Conservation (phyloP, 2,888 invertebrate genomes). For the Aethes cnicana region DNA sequence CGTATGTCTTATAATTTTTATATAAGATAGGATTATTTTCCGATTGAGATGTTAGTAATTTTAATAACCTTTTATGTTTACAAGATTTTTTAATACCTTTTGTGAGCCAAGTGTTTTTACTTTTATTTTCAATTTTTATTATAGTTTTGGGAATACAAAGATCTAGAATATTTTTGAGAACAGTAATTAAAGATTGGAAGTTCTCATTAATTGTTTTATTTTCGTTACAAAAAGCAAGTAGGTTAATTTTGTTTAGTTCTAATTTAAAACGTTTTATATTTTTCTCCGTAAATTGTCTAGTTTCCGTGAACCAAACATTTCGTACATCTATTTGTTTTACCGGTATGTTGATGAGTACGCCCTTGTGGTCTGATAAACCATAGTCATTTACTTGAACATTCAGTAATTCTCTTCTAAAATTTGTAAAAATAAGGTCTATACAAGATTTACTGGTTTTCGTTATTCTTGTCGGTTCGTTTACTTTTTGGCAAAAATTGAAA, state of each 20-base stretch:
- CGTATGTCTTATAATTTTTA: neutral
- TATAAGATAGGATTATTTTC: neutral
- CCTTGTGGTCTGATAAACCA: neutral
- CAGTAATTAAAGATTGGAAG: neutral
- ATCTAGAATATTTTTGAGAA: neutral
- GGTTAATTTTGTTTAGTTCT: neutral
- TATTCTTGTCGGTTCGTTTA: neutral
- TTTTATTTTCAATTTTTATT: neutral
- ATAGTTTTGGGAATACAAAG: neutral
- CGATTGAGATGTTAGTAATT: neutral
- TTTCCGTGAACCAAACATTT: neutral
- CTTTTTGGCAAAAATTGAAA: neutral
- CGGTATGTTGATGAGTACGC: neutral
- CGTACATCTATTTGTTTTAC: neutral
- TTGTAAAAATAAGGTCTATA: neutral
- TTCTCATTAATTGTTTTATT: neutral
- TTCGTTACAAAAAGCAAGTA: neutral
- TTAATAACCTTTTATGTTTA: constrained; percentile 4
- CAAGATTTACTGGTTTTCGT: neutral
- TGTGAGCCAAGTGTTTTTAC: neutral
- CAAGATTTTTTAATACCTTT: constrained; percentile 7
- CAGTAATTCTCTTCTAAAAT: neutral
- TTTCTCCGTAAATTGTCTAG: neutral
- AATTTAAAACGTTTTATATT: neutral
- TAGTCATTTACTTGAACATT: neutral